Evolutionary conservation across 2,797 vertebrate genomes (phyloP).

Genomic region (Pangasius sanitwongsei): DNA sequence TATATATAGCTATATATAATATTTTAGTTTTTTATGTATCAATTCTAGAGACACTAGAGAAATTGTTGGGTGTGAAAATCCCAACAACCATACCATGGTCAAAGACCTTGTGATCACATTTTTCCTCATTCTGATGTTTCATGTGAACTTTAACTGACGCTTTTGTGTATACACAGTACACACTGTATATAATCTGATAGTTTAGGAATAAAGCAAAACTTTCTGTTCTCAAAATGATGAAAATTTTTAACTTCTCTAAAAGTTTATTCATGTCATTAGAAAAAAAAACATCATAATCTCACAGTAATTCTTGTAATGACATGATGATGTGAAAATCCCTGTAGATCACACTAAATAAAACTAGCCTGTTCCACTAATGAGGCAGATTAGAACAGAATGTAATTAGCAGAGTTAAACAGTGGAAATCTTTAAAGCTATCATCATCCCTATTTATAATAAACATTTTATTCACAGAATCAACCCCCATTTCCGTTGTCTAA

Average conservation of each 20-base stretch:
- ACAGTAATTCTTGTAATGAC: constrained; percentile 34
- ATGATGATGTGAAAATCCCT: constrained; percentile 26
- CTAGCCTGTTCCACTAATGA: constrained; percentile 44
- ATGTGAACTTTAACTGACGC: neutral
- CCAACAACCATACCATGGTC: neutral
- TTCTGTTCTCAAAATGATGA: neutral
- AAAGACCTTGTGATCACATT: neutral
- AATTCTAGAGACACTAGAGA: neutral
- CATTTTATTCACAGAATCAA: constrained; percentile 55
- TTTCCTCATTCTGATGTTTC: neutral
- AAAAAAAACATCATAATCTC: constrained; percentile 29
- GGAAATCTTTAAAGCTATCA: constrained; percentile 54
- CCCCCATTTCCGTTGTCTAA: constrained; percentile 50
- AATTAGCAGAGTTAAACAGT: constrained; percentile 55
- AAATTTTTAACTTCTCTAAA: neutral
- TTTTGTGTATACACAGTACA: neutral
- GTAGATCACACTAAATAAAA: constrained; percentile 36
- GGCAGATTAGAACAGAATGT: constrained; percentile 47
- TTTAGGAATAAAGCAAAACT: neutral
- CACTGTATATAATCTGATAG: neutral
- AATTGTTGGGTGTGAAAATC: neutral
- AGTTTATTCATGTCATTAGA: constrained; percentile 6
- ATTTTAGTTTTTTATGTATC: neutral
- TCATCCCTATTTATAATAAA: constrained; percentile 49
- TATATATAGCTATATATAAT: neutral